Evolutionary conservation across 2,113 vertebrate species (phyloP).

Genomic region (Ceyx melanurus): DNA sequence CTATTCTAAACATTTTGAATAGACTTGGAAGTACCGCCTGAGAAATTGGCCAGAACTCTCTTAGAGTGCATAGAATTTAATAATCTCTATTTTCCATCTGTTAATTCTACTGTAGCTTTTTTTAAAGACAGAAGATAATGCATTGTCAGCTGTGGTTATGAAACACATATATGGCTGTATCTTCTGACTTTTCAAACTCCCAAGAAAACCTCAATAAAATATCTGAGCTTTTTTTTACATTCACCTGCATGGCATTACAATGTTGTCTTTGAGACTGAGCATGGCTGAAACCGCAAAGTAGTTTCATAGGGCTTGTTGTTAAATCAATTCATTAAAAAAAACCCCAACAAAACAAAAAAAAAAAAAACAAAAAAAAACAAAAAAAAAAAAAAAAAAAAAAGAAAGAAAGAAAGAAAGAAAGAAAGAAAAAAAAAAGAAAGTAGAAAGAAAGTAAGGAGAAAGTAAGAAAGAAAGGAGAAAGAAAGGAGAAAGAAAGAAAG

Average conservation of each 20-base stretch:
- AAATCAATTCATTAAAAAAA: background rate
- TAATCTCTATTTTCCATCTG: background rate
- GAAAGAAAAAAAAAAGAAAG: no score
- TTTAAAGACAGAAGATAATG: background rate
- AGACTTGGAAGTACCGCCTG: background rate
- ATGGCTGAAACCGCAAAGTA: background rate
- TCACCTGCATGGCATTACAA: background rate
- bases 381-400: background rate
- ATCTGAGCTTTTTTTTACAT: background rate
- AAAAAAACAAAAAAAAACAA: no score
- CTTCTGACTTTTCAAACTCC: background rate
- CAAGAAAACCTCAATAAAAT: background rate
- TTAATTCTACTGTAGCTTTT: background rate
- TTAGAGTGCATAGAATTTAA: background rate
- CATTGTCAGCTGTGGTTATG: background rate
- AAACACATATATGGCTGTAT: background rate
- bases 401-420: no score
- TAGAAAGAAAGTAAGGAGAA: no score
- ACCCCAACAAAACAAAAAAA: no score
- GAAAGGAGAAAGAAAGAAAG: no score
- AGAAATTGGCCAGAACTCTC: background rate
- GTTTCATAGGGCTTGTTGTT: background rate
- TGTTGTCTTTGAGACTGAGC: background rate
- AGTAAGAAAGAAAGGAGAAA: no score
- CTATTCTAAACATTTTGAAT: background rate